Conservation (phyloP, 2,888 invertebrate genomes). For the Parnassius orleans region DNA sequence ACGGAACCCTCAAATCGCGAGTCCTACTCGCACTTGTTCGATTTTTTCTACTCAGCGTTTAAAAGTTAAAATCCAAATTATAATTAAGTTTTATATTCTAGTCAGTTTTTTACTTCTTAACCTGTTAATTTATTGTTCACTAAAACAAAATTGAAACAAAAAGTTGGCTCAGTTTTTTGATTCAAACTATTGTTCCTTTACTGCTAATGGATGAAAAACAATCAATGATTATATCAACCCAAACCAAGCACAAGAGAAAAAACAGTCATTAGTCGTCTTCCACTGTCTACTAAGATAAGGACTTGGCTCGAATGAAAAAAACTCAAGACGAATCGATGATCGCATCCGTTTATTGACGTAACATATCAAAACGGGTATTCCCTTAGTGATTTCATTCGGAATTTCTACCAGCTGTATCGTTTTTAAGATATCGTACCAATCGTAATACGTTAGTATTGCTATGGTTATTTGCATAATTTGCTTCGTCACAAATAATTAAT, state of each 20-base stretch:
- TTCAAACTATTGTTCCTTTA: too few species aligned
- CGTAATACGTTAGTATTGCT: neutral
- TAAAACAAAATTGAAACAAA: too few species aligned
- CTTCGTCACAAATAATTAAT: too few species aligned
- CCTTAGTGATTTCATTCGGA: slow-evolving; percentile 26
- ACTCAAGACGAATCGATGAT: slow-evolving; percentile 21
- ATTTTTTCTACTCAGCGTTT: too few species aligned
- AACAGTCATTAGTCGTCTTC: slow-evolving; percentile 23
- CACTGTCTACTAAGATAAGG: slow-evolving; percentile 24
- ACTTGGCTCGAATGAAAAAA: slow-evolving; percentile 20
- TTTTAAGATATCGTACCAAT: neutral
- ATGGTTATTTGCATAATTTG: neutral
- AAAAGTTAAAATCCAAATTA: too few species aligned
- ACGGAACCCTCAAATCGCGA: too few species aligned
- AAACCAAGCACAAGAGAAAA: slow-evolving; percentile 20
- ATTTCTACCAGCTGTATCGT: slow-evolving; percentile 5
- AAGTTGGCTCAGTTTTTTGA: too few species aligned
- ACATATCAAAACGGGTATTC: slow-evolving; percentile 15
- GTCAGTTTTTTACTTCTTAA: too few species aligned
- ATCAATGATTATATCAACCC: slow-evolving; percentile 2
- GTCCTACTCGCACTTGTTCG: too few species aligned
- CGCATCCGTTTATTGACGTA: slow-evolving; percentile 11
- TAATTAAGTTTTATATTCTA: too few species aligned
- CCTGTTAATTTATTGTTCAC: too few species aligned
- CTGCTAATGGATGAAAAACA: too few species aligned